Base-by-base conservation (phyloP, 2,888 invertebrate genomes). In the Lasius fuliginosus region DNA sequence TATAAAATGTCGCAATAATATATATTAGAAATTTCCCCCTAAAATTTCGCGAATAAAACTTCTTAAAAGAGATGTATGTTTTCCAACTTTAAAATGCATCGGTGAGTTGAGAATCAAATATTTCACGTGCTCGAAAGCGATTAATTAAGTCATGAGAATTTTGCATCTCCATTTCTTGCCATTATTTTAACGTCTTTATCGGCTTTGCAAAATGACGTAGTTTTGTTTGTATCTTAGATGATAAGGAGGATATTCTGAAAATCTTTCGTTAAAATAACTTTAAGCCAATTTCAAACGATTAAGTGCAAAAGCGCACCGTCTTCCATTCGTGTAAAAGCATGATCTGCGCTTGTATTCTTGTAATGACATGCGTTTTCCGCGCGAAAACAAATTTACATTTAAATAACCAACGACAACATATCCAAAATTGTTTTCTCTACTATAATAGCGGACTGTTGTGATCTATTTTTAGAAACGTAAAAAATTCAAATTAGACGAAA, bases 381-480 rank as follows among this genome's bases (percentile, higher is more conserved):
- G 27, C 36, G 1, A 36, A 36, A 36, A 49, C 30, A 42, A 42
- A 27, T 74, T 74, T 36, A 18, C 15, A 71, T 27, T 74, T 33
- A 62, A 60, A 74, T 30, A 27, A 42, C 15, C 36, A 40, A 18
- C 27, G 40, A 58, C 58, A 36, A 58, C 18, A 73, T n/a, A n/a
- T 30, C 42, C 5, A 40, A 40, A 36, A 36, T 36, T 40, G 30
- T 62, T 46, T 42, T 42, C 15, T 12, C 12, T 30, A 33, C n/a
- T 42, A 4, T 30, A 27, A 62, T 46, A 60, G 30, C 40, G 6
- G 12, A 6, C 18, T 49, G 18, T 71, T 53, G 53, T 30, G 27
- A 74, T 27, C 40, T 40, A 60, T 42, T 27, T 74, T 30, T 75
- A 75, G 64, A 64, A 46, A 62, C 9, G 60, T 60, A 42, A 74